These are phyloP conservation scores for Drosophila asahinai DNA, from an alignment of 1,140 invertebrate genomes.

Conservation along the genomic window DNA sequence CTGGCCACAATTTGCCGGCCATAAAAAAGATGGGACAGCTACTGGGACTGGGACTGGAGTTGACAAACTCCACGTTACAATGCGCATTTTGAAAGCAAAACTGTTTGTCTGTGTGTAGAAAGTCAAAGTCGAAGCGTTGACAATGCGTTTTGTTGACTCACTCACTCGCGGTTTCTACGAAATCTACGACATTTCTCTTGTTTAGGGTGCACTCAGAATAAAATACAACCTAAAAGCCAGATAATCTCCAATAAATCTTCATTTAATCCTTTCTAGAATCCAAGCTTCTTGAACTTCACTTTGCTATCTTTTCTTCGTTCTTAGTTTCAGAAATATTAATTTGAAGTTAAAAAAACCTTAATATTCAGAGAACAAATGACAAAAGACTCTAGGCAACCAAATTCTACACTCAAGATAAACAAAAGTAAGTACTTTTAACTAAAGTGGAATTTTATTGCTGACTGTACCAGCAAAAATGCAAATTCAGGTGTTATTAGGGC, in stretches of 20 bases:
- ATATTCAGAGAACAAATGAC: too few species aligned
- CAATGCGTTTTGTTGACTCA: conserved; percentile 65
- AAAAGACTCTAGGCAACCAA: background rate
- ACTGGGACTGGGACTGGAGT: conserved; percentile 18
- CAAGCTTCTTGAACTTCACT: too few species aligned
- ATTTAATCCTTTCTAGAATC: too few species aligned
- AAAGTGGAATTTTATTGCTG: background rate
- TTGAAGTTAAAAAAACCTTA: too few species aligned
- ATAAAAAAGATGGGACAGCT: conserved; percentile 49
- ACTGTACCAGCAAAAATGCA: conserved; percentile 30
- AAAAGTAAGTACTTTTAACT: background rate
- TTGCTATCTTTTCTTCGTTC: too few species aligned
- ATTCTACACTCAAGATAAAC: background rate
- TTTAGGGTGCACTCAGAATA: background rate
- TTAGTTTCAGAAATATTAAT: background rate
- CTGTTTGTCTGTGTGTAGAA: conserved; percentile 65
- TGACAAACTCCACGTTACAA: conserved; percentile 62
- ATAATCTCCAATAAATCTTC: background rate
- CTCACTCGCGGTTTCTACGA: conserved; percentile 55
- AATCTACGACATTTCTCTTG: conserved; percentile 56
- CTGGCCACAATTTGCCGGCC: conserved; percentile 58
- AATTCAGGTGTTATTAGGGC: conserved; percentile 38
- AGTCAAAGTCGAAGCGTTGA: conserved; percentile 57
- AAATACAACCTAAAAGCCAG: background rate
- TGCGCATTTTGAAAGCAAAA: conserved; percentile 68